A percentile compares a stretch with the other conserved stretches of the same genome.
phyloP scores from a whole-genome alignment of 2,888 invertebrate species.

The Prionchulus punctatus region DNA sequence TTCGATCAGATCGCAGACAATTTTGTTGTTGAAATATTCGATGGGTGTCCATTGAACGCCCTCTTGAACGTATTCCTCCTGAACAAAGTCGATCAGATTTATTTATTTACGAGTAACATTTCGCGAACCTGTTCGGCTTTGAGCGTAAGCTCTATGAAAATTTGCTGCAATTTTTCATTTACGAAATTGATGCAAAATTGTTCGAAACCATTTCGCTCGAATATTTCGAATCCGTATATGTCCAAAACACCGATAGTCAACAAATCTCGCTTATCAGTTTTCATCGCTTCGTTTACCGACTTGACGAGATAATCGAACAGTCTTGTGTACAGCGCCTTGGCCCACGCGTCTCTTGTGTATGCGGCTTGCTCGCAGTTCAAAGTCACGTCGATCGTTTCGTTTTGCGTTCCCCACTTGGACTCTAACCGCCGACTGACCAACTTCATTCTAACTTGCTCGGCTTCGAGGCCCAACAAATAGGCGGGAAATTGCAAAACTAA shows the following conservation, averaged over 20 bases:
- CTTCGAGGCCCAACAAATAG: conserved; percentile 44
- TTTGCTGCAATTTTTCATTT: conserved; percentile 54
- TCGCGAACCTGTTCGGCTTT: conserved; percentile 50
- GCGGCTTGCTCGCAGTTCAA: conserved; percentile 49
- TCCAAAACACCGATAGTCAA: conserved; percentile 48
- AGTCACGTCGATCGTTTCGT: conserved; percentile 48
- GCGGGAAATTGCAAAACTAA: conserved; percentile 48
- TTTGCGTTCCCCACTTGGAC: conserved; percentile 50
- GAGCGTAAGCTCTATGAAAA: conserved; percentile 52
- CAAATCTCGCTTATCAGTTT: conserved; percentile 35
- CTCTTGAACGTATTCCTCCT: conserved; percentile 52
- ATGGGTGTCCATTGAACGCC: conserved; percentile 52
- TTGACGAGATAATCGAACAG: conserved; percentile 48
- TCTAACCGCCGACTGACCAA: conserved; percentile 48
- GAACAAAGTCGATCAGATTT: conserved; percentile 12
- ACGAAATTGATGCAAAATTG: conserved; percentile 56
- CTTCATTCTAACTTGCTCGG: conserved; percentile 43
- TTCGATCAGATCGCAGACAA: conserved; percentile 53
- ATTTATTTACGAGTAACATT: too few species aligned
- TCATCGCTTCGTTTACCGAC: conserved; percentile 50
- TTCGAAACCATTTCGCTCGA: conserved; percentile 52
- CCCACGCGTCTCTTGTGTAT: conserved; percentile 48
- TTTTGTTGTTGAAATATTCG: conserved; percentile 52
- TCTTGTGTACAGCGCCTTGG: conserved; percentile 48
- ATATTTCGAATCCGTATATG: conserved; percentile 56